phyloP scores from a whole-genome alignment of 2,888 invertebrate genomes.

The Apomyelois bistriatella region DNA sequence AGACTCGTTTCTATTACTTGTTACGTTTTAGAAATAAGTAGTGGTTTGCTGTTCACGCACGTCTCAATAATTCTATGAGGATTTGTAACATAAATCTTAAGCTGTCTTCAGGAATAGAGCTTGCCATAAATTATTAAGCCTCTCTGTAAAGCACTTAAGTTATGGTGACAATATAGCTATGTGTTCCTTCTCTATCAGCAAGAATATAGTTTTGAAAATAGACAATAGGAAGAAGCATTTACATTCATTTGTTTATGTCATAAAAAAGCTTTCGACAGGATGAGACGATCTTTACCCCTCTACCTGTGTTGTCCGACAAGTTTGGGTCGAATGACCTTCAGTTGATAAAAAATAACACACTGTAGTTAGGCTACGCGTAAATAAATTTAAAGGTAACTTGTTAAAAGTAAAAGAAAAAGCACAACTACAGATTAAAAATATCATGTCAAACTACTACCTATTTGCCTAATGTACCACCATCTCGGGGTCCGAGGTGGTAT shows the following conservation, averaged over 20 bases:
- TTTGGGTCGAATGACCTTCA: not conserved
- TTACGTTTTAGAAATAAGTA: conserved; percentile 1
- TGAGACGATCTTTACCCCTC: not conserved
- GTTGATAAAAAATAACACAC: too few species aligned
- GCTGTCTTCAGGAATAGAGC: conserved; percentile 1
- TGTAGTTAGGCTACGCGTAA: not conserved
- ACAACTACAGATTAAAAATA: too few species aligned
- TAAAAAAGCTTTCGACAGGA: conserved; percentile 3
- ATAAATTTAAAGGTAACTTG: not conserved
- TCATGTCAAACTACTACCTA: too few species aligned
- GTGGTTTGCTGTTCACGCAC: conserved; percentile 3
- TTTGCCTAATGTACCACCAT: too few species aligned
- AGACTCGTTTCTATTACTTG: conserved; percentile 8
- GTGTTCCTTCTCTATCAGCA: conserved; percentile 2
- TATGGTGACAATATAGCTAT: conserved; percentile 13
- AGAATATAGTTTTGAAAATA: conserved; percentile 12
- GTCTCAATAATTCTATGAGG: not conserved
- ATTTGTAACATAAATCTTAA: conserved; percentile 11
- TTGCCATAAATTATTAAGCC: conserved; percentile 15
- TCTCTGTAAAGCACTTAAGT: conserved; percentile 14
- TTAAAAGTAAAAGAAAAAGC: too few species aligned
- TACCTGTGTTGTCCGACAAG: not conserved
- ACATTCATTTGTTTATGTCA: not conserved
- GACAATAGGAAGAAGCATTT: conserved; percentile 16
- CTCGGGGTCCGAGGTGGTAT: too few species aligned